Percentiles rank a stretch among this genome's conserved stretches.
Conservation (phyloP, 2,888 invertebrate species). For the Gymnosoma rotundatum region DNA sequence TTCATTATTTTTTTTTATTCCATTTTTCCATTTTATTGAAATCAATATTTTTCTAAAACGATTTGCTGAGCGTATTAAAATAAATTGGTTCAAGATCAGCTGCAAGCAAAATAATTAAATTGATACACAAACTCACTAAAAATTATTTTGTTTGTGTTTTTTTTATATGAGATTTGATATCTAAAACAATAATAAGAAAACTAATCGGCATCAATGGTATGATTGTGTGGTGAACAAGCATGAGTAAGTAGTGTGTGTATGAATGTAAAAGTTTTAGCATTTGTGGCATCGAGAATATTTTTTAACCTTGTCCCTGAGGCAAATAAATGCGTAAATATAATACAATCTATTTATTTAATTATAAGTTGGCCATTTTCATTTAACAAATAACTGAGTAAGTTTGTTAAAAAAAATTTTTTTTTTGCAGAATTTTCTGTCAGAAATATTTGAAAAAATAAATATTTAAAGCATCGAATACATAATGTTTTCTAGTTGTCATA, state of each 20-base stretch:
- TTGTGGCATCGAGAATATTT: conserved; percentile 57
- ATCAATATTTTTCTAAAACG: conserved; percentile 47
- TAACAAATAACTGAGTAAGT: neutral
- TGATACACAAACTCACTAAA: conserved; percentile 30
- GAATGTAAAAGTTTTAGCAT: conserved; percentile 32
- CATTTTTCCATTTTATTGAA: conserved; percentile 24
- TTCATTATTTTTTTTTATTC: neutral
- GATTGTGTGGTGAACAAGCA: conserved; percentile 36
- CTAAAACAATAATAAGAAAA: conserved; percentile 51
- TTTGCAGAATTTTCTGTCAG: neutral
- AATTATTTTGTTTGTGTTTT: neutral
- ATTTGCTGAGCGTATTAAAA: conserved; percentile 43
- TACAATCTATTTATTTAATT: conserved; percentile 38
- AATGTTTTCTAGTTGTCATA: neutral
- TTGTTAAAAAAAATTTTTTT: neutral
- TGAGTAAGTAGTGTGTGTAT: neutral
- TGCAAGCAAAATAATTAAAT: conserved; percentile 57
- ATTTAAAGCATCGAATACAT: neutral
- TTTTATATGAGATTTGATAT: conserved; percentile 58
- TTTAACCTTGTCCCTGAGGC: conserved; percentile 61
- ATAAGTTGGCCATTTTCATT: conserved; percentile 28
- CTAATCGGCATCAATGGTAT: conserved; percentile 29
- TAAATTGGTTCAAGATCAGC: conserved; percentile 70
- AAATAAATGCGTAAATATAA: conserved; percentile 55
- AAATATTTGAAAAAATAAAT: conserved; percentile 4